Evolutionary conservation across 2,113 vertebrate genomes (phyloP).

Genomic region (Tichodroma muraria): DNA sequence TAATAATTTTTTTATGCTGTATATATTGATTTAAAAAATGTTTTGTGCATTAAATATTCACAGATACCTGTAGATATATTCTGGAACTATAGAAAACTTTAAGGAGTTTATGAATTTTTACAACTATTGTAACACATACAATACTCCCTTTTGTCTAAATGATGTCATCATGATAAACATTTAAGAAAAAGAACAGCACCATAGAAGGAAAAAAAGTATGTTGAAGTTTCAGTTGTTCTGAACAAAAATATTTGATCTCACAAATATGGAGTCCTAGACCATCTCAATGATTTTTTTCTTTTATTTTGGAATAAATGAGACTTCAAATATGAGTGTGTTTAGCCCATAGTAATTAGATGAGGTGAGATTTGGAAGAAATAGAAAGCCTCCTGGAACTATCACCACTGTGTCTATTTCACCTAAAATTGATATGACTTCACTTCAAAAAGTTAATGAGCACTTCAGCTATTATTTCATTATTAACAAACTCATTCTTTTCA

Average conservation of each 20-base stretch:
- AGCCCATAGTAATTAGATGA: not conserved
- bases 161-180: not conserved
- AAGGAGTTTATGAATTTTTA: not conserved
- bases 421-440: not conserved
- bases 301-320: not conserved
- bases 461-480: not conserved
- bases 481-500: not conserved
- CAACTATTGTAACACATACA: not conserved
- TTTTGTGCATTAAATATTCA: constrained; percentile 25
- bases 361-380: not conserved
- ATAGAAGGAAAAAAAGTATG: not conserved
- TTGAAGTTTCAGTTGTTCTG: not conserved
- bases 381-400: not conserved
- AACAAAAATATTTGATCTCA: not conserved
- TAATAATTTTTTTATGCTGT: constrained; percentile 26
- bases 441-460: not conserved
- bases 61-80: not conserved
- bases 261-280: not conserved
- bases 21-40: not conserved
- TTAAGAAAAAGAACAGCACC: not conserved
- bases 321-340: not conserved
- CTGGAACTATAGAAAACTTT: constrained; percentile 11
- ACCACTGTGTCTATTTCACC: not conserved
- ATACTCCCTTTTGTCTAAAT: not conserved
- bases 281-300: not conserved